These are phyloP conservation scores for Lucifuga dentata DNA, from an alignment of 2,113 vertebrate species.

Conservation along the genomic window DNA sequence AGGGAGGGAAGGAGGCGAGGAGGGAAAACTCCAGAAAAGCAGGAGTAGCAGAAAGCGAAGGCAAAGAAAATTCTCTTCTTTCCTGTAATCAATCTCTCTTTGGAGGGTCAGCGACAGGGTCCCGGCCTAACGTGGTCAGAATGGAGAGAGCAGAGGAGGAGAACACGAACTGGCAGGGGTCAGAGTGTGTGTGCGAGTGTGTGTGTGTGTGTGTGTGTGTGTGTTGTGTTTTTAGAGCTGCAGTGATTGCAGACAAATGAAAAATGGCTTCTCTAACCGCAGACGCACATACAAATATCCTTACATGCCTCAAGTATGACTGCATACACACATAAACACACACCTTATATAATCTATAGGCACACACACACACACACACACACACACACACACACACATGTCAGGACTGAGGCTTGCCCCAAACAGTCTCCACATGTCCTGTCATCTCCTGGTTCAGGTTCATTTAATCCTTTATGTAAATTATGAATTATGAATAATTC, in stretches of 20 bases:
- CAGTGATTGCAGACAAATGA: constrained; percentile 39
- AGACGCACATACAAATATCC: constrained; percentile 28
- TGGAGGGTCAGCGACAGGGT: constrained; percentile 70
- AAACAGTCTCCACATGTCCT: constrained; percentile 15
- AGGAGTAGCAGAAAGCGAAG: constrained; percentile 32
- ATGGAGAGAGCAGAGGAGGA: constrained; percentile 58
- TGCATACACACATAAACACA: too few species aligned
- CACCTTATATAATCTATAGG: too few species aligned
- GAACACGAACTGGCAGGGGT: constrained; percentile 32
- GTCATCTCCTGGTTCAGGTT: neutral
- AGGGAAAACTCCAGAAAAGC: constrained; percentile 26
- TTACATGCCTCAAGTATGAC: too few species aligned
- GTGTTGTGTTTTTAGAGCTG: too few species aligned
- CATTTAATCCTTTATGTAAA: constrained; percentile 11
- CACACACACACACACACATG: too few species aligned
- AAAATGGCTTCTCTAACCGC: constrained; percentile 33
- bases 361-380: too few species aligned
- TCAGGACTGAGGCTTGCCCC: too few species aligned
- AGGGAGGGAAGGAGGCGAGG: constrained; percentile 13
- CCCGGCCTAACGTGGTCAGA: constrained; percentile 69
- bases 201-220: constrained; percentile 18
- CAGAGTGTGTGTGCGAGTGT: neutral
- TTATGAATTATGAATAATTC: neutral
- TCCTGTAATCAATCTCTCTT: constrained; percentile 80
- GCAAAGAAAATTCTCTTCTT: constrained; percentile 67